These are phyloP conservation scores for Plagiodera versicolora DNA, from an alignment of 2,888 invertebrate species.

Conservation along the genomic window DNA sequence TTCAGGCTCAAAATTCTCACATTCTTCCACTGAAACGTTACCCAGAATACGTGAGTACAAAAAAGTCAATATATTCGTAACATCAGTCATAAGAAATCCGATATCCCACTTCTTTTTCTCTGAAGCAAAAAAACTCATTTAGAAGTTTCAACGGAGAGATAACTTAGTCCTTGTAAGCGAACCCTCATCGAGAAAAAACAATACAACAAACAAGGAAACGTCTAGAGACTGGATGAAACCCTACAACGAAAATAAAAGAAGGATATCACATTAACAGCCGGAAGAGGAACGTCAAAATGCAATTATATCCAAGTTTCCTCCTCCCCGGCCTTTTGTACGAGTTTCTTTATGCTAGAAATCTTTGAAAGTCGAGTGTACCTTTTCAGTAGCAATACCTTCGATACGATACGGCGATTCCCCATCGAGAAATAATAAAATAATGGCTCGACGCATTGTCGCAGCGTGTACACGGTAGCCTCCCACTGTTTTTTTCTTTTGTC, in stretches of 20 bases:
- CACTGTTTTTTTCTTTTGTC: conserved; percentile 51
- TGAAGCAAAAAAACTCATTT: neutral
- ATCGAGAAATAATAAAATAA: conserved; percentile 50
- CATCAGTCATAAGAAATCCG: neutral
- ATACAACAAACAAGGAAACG: conserved; percentile 29
- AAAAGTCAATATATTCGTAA: neutral
- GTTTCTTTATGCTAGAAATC: conserved; percentile 48
- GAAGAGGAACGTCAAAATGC: conserved; percentile 51
- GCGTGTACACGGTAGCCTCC: conserved; percentile 51
- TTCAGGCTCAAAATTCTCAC: too few relatives aligned
- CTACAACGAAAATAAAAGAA: conserved; percentile 35
- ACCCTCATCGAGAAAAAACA: conserved; percentile 18
- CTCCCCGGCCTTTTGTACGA: conserved; percentile 35
- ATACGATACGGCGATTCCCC: conserved; percentile 49
- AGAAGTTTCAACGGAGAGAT: conserved; percentile 8
- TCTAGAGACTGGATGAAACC: conserved; percentile 19
- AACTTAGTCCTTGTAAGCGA: conserved; percentile 8
- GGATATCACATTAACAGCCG: conserved; percentile 50
- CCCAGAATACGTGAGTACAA: too few relatives aligned
- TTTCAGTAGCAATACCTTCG: conserved; percentile 51
- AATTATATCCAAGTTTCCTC: conserved; percentile 52
- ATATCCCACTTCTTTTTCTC: neutral
- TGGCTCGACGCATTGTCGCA: conserved; percentile 48
- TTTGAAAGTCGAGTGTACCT: conserved; percentile 53
- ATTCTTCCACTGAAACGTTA: too few relatives aligned